Evolutionary conservation across 2,797 vertebrate species (phyloP).

Genomic region (Pseudochirops cupreus): DNA sequence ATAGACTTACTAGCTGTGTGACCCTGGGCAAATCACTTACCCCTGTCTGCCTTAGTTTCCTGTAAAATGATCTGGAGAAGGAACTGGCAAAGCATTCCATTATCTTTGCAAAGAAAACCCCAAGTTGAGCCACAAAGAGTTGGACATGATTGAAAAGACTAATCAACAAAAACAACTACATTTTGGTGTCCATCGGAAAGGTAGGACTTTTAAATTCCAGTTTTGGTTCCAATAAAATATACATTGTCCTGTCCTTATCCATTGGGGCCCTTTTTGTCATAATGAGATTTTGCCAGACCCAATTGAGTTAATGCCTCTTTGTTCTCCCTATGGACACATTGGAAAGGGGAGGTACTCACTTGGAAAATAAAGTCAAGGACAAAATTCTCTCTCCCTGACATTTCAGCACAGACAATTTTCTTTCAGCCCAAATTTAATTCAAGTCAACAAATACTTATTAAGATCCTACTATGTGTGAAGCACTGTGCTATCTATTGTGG

Average conservation of each 20-base stretch:
- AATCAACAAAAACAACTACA: background rate
- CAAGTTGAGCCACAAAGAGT: background rate
- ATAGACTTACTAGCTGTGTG: background rate
- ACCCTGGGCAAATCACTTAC: background rate
- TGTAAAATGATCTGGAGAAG: background rate
- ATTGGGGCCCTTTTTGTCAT: background rate
- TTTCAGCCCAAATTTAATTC: background rate
- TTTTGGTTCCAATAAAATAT: background rate
- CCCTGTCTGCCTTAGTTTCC: constrained; percentile 18
- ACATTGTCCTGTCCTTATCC: background rate
- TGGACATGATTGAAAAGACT: background rate
- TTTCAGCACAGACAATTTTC: background rate
- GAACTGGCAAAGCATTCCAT: background rate
- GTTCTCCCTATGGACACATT: background rate
- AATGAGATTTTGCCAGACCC: background rate
- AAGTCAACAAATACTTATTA: background rate
- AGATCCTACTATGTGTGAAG: constrained; percentile 5
- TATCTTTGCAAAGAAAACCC: background rate
- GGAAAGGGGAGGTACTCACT: background rate
- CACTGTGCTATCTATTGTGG: background rate
- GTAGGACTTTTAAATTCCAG: background rate
- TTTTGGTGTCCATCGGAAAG: background rate
- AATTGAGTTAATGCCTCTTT: constrained; percentile 3
- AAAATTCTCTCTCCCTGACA: constrained; percentile 3
- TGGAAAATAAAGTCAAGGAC: constrained; percentile 8